Conservation (phyloP, 1,140 invertebrate genomes). For the Psilanteris sp. region DNA sequence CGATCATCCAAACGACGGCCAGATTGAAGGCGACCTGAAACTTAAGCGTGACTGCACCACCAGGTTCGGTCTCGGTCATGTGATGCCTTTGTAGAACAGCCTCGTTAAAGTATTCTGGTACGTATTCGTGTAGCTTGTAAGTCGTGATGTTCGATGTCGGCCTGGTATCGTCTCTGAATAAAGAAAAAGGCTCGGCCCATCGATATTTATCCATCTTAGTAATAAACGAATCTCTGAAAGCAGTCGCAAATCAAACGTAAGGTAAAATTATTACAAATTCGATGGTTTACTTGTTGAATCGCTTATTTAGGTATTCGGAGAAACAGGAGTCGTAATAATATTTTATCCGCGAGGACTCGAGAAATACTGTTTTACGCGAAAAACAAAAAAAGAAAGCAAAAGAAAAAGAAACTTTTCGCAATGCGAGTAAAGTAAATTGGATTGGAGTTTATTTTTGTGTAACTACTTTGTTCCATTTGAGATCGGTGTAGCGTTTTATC, state of each 20-base stretch:
- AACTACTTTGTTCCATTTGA: slow-evolving; percentile 14
- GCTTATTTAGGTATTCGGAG: too few relatives aligned
- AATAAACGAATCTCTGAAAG: slow-evolving; percentile 89
- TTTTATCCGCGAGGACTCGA: not conserved
- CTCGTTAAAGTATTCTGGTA: slow-evolving; percentile 91
- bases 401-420: slow-evolving; percentile 1
- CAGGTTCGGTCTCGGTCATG: slow-evolving; percentile 81
- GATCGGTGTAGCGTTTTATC: slow-evolving; percentile 8
- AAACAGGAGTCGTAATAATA: too few relatives aligned
- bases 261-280: too few relatives aligned
- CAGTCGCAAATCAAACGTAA: too few relatives aligned
- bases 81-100: slow-evolving; percentile 88
- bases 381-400: slow-evolving; percentile 1
- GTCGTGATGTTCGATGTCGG: slow-evolving; percentile 74
- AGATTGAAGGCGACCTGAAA: slow-evolving; percentile 94
- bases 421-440: slow-evolving; percentile 6
- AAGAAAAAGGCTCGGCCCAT: slow-evolving; percentile 88
- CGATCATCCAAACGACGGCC: slow-evolving; percentile 93
- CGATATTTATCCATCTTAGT: slow-evolving; percentile 88
- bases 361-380: not conserved
- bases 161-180: slow-evolving; percentile 82
- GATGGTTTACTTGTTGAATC: too few relatives aligned
- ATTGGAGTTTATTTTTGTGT: slow-evolving; percentile 10
- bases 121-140: slow-evolving; percentile 86
- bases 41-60: slow-evolving; percentile 84